Evolutionary conservation across 2,113 vertebrate species (phyloP).

Genomic region (Ictidomys tridecemlineatus): DNA sequence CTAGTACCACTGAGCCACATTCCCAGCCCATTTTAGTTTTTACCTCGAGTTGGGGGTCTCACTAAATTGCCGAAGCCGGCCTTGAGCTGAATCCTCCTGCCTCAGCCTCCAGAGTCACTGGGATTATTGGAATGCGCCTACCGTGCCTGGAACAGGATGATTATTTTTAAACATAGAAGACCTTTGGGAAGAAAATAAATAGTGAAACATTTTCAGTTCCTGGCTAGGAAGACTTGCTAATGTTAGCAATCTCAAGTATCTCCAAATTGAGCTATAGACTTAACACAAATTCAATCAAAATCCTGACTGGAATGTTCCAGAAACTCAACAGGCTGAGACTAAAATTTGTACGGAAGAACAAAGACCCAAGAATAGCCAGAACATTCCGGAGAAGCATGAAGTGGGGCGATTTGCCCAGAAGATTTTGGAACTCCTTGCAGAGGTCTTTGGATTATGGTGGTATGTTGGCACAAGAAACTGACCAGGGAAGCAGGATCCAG

Average conservation of each 20-base stretch:
- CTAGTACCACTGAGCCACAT: background rate
- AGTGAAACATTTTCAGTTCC: background rate
- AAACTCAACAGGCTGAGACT: conserved; percentile 13
- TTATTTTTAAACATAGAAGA: background rate
- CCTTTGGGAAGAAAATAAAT: conserved; percentile 48
- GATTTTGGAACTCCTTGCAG: background rate
- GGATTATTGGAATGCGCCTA: background rate
- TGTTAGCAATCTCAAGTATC: background rate
- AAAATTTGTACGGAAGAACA: conserved; percentile 41
- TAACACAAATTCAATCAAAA: conserved; percentile 31
- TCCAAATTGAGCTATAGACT: background rate
- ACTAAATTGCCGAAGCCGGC: background rate
- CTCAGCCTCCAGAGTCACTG: background rate
- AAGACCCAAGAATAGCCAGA: conserved; percentile 36
- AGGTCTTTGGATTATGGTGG: background rate
- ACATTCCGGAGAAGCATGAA: conserved; percentile 35
- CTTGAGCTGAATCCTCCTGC: background rate
- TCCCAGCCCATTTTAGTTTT: background rate
- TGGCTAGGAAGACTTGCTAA: background rate
- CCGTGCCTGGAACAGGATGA: background rate
- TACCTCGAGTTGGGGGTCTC: background rate
- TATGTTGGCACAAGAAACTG: background rate
- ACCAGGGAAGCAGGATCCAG: background rate
- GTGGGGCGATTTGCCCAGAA: background rate
- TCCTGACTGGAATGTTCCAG: conserved; percentile 37